A percentile compares a stretch with the other conserved stretches of the same genome.
phyloP scores from a whole-genome alignment of 2,797 vertebrate genomes.

The Cryptoblepharus egeriae region DNA sequence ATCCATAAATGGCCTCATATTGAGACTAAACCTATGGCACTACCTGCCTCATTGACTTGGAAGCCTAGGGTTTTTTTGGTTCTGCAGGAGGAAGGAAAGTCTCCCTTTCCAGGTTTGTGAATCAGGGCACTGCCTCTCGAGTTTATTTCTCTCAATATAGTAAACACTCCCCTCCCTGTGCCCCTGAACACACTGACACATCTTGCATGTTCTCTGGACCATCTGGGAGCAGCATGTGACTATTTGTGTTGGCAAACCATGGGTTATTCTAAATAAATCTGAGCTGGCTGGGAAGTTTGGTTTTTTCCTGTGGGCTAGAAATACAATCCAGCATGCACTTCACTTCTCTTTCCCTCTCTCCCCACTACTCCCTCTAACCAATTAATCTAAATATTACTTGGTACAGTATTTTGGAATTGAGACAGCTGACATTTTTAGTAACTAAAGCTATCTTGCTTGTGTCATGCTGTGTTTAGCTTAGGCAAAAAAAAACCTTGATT shows the following conservation, averaged over 20 bases:
- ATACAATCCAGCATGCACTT: not conserved
- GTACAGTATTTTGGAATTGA: not conserved
- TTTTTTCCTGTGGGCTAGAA: not conserved
- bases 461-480: not conserved
- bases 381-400: slow-evolving; percentile 10
- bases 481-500: not conserved
- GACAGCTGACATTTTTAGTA: not conserved
- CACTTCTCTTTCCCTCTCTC: not conserved
- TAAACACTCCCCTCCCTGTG: not conserved
- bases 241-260: not conserved
- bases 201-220: not conserved
- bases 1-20: not conserved
- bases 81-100: not conserved
- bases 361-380: not conserved
- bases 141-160: not conserved
- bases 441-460: not conserved
- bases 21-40: not conserved
- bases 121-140: not conserved
- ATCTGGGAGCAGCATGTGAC: not conserved
- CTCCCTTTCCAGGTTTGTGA: not conserved
- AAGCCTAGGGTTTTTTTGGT: not conserved
- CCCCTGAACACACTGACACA: too few relatives aligned
- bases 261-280: not conserved
- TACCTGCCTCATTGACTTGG: not conserved
- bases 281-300: not conserved